Percentiles rank a stretch among this genome's conserved stretches.
Conservation (phyloP, 2,113 vertebrate species). For the Progne subis region DNA sequence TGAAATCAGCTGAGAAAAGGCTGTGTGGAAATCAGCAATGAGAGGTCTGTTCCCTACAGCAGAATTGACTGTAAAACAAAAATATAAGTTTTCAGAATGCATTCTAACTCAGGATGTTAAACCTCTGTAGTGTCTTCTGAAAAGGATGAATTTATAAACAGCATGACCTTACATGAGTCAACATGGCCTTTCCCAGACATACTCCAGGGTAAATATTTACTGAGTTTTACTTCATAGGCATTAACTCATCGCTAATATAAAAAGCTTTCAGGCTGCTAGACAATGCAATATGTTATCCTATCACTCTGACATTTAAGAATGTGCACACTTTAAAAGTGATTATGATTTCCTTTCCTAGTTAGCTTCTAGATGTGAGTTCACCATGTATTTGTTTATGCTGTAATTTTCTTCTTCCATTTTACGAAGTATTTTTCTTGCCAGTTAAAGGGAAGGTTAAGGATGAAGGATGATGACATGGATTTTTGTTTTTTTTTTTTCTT, state of each 20-base stretch:
- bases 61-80: background rate
- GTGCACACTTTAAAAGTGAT: background rate
- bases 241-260: background rate
- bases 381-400: background rate
- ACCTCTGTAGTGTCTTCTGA: background rate
- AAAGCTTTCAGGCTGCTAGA: background rate
- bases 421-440: background rate
- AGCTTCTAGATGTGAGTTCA: background rate
- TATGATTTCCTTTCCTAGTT: background rate
- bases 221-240: conserved; percentile 9
- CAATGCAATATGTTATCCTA: background rate
- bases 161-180: conserved; percentile 26
- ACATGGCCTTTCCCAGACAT: background rate
- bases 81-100: background rate
- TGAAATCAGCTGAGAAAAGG: conserved; percentile 1
- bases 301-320: background rate
- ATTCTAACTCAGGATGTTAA: background rate
- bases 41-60: background rate
- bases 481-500: background rate
- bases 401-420: background rate
- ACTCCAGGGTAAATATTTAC: conserved; percentile 9
- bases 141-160: conserved; percentile 15
- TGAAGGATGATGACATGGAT: background rate
- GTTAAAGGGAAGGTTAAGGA: background rate
- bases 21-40: background rate